Base-by-base conservation (phyloP, 2,888 invertebrate species). In the Pristionchus arcanus region DNA sequence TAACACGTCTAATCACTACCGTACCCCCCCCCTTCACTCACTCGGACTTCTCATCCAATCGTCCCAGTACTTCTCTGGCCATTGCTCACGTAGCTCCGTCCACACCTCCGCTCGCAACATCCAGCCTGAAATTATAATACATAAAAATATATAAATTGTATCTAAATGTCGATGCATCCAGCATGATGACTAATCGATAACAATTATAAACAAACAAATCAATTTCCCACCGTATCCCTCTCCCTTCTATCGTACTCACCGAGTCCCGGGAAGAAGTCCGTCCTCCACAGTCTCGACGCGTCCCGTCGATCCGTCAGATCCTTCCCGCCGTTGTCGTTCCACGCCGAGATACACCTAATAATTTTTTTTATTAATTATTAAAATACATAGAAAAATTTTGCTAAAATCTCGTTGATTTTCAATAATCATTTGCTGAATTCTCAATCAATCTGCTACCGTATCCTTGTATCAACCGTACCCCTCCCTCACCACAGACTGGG, bases 1-100 rank as follows among this genome's bases (percentile, higher is more conserved):
- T 49, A 49, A 49, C 19, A 1, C 5, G 31, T 34, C 19, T 19
- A 74, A 81, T 81, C 49, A 16, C 4, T 49, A 81, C 16, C 3
- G 19, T 42, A 42, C 25, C 42, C 42, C 7, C 4, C 42, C 42
- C 42, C 42, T 13, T 49, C 42, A 77, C 55, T 88, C 55, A 88
- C 88, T 59, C 0, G 98, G 98, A 94, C 98, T 97, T 31, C 99
- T 96, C 94, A 99, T 97, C 99, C 99, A 99, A 95, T 99, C 99
- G 95, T 99, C 99, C 97, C 99, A 99, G 96, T 98, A 95, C 7
- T 85, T 90, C 5, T 88, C 96, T 5, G 99, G 99, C 99, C 99
- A 99, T 94, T 97, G 97, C 0, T 97, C 96, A 87, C 97, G 97
- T 84, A 99, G 96, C 94, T 97, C 97, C 3, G 96, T 94, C 98